These are phyloP conservation scores for Eptatretus atami DNA, from an alignment of 2,797 vertebrate genomes.

Conservation along the genomic window DNA sequence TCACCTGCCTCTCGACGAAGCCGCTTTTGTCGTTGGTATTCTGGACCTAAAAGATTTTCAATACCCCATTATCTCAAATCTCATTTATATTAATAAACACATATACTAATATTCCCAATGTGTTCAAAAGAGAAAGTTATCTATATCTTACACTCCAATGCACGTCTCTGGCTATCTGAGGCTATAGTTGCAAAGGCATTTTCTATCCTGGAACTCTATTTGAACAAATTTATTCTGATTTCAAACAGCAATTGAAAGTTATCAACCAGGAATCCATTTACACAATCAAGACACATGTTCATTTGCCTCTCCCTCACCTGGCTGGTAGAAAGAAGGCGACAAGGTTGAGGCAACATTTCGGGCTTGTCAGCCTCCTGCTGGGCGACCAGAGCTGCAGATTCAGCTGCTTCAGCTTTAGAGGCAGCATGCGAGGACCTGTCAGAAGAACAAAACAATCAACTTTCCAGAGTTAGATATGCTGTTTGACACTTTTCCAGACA, in stretches of 20 bases:
- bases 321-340: constrained; percentile 83
- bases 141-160: no score
- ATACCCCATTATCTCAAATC: no score
- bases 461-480: no score
- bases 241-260: no score
- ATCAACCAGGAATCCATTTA: no score
- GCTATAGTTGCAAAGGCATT: background rate
- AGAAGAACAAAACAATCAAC: constrained; percentile 9
- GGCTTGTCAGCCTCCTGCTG: constrained; percentile 63
- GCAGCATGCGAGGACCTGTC: constrained; percentile 57
- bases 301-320: constrained; percentile 23
- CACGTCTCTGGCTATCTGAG: background rate
- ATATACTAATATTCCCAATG: no score
- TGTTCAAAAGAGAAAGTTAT: no score
- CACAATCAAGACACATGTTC: no score
- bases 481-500: no score
- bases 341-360: constrained; percentile 67
- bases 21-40: constrained; percentile 1
- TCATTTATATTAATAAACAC: no score
- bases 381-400: constrained; percentile 45
- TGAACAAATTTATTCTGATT: no score
- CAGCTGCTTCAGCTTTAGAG: constrained; percentile 51
- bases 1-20: background rate
- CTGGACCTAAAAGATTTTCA: background rate
- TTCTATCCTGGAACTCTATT: background rate